Evolutionary conservation across 2,797 vertebrate species (phyloP).

Genomic region (Hemibagrus guttatus): DNA sequence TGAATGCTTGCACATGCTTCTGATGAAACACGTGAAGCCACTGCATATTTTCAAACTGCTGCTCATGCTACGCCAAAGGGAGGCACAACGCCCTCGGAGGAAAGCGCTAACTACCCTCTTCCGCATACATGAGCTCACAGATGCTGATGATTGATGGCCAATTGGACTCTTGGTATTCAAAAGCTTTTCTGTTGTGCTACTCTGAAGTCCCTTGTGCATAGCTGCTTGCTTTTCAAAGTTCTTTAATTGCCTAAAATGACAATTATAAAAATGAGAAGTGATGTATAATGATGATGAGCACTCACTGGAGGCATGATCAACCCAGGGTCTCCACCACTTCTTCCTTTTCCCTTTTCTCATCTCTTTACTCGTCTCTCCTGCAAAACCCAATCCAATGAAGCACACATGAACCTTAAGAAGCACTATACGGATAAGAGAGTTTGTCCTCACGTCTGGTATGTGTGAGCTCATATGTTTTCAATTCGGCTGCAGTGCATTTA

Average conservation of each 20-base stretch:
- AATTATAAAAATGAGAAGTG: neutral
- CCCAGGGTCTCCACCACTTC: constrained; percentile 97
- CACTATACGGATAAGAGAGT: constrained; percentile 18
- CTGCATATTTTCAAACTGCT: neutral
- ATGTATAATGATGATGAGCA: constrained; percentile 63
- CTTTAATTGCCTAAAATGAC: neutral
- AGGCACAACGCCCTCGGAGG: neutral
- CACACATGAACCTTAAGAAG: constrained; percentile 21
- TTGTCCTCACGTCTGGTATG: constrained; percentile 40
- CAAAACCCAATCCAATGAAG: neutral
- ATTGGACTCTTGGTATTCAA: neutral
- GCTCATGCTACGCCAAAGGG: neutral
- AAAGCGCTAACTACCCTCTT: neutral
- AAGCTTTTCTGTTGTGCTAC: neutral
- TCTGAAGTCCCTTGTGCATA: neutral
- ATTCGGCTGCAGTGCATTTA: constrained; percentile 55
- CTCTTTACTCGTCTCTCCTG: constrained; percentile 84
- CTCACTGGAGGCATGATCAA: constrained; percentile 97
- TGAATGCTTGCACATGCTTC: neutral
- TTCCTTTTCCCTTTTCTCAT: constrained; percentile 86
- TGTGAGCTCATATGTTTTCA: constrained; percentile 51
- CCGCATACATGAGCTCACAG: neutral
- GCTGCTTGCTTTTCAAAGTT: neutral
- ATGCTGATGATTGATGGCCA: neutral
- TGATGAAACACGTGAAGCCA: neutral